Conservation (phyloP, 2,888 invertebrate species). For the Nyleta sp. region DNA sequence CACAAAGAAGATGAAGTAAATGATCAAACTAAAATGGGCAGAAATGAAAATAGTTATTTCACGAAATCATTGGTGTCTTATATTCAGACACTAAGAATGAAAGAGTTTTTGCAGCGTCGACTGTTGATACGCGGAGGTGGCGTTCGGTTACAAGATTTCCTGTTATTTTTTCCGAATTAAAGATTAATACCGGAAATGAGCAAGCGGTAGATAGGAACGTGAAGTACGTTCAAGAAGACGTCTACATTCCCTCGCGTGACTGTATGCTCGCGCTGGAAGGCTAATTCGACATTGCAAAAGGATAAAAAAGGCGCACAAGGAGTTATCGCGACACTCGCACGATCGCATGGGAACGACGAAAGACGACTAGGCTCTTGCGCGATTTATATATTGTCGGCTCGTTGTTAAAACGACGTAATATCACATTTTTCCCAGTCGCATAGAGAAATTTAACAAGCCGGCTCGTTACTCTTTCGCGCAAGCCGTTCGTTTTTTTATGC, state of each 20-base stretch:
- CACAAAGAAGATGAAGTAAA: too few species aligned
- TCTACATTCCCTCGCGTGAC: constrained; percentile 53
- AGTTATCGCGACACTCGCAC: constrained; percentile 56
- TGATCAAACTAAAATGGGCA: too few species aligned
- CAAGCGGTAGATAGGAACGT: constrained; percentile 19
- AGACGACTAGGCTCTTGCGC: constrained; percentile 11
- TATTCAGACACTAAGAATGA: too few species aligned
- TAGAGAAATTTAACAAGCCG: constrained; percentile 27
- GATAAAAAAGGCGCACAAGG: constrained; percentile 38
- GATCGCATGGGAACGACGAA: constrained; percentile 55
- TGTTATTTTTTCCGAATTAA: constrained; percentile 11
- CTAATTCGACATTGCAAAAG: constrained; percentile 57
- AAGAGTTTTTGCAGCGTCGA: not conserved
- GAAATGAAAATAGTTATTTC: too few species aligned
- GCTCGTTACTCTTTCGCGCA: constrained; percentile 25
- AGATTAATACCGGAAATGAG: constrained; percentile 37
- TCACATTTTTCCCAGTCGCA: constrained; percentile 38
- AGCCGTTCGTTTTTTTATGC: not conserved
- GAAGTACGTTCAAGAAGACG: constrained; percentile 46
- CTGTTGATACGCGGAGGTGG: not conserved
- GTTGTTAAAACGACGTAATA: constrained; percentile 49
- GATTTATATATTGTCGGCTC: constrained; percentile 47
- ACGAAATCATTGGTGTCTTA: too few species aligned
- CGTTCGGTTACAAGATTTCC: not conserved
- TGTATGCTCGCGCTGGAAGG: constrained; percentile 42